phyloP scores from a whole-genome alignment of 92 coral and sea anemone genomes.

The Desmophyllum pertusum region DNA sequence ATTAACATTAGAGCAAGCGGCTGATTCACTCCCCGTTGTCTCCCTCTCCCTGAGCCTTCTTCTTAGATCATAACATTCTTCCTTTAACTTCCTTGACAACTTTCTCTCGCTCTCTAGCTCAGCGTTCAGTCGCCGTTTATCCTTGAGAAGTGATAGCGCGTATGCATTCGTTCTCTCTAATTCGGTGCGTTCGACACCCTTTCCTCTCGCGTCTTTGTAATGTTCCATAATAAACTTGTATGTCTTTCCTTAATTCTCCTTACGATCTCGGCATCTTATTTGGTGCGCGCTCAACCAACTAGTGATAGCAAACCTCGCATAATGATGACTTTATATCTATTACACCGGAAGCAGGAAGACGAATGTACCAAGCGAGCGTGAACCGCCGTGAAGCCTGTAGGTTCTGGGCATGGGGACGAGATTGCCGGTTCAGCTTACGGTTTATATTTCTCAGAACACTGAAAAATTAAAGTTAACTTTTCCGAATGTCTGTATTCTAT shows the following conservation, averaged over 20 bases:
- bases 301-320: neutral
- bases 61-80: conserved; percentile 49
- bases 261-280: conserved; percentile 16
- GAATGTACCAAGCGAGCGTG: too few species aligned
- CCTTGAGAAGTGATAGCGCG: conserved; percentile 50
- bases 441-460: too few species aligned
- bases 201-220: conserved; percentile 33
- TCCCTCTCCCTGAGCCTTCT: conserved; percentile 45
- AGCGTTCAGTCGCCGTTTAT: conserved; percentile 56
- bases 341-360: conserved; percentile 38
- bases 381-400: too few species aligned
- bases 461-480: neutral
- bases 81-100: conserved; percentile 55
- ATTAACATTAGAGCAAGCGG: conserved; percentile 12
- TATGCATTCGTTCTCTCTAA: conserved; percentile 33
- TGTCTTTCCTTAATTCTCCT: neutral
- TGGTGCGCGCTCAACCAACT: neutral
- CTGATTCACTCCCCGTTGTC: conserved; percentile 6
- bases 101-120: conserved; percentile 66
- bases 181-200: conserved; percentile 21
- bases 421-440: too few species aligned
- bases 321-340: neutral
- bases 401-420: too few species aligned
- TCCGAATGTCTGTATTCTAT: neutral
- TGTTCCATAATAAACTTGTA: conserved; percentile 19